A percentile compares a stretch with the other conserved stretches of the same genome.
Evolutionary conservation across 2,113 vertebrate species (phyloP).

Genomic region (Danionella cerebrum): DNA sequence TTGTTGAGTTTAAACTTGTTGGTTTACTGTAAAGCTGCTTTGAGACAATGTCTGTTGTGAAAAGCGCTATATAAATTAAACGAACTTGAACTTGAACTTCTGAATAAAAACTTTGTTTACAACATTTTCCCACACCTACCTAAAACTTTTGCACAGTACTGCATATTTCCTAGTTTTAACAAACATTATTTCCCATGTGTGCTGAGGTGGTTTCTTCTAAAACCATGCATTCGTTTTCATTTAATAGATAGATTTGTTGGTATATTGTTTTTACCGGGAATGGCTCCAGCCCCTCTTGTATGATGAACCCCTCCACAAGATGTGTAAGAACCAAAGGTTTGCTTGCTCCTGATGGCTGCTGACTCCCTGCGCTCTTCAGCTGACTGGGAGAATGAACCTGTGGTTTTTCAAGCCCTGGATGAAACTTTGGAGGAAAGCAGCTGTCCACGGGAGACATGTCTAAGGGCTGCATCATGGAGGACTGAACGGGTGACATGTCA

Average conservation of each 20-base stretch:
- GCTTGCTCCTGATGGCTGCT: not conserved
- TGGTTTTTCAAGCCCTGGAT: not conserved
- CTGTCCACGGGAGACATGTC: conserved; percentile 42
- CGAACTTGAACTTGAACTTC: no score
- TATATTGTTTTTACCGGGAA: conserved; percentile 97
- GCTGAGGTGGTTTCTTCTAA: no score
- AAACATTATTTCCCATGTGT: no score
- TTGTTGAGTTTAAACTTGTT: no score
- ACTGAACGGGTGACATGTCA: conserved; percentile 60
- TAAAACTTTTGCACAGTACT: no score
- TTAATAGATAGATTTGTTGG: not conserved
- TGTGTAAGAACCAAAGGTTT: conserved; percentile 74
- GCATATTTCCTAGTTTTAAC: no score
- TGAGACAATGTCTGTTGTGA: no score
- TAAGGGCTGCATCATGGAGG: conserved; percentile 39
- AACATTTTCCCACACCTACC: no score
- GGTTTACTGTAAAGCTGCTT: no score
- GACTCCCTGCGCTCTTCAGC: not conserved
- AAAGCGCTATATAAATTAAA: no score
- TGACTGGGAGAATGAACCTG: conserved; percentile 31
- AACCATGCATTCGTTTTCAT: not conserved
- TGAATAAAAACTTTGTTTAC: no score
- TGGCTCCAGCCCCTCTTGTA: conserved; percentile 90
- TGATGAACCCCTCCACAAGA: conserved; percentile 94
- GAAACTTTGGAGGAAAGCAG: conserved; percentile 50